Evolutionary conservation across 2,888 invertebrate genomes (phyloP).

Genomic region (Agapostemon virescens): DNA sequence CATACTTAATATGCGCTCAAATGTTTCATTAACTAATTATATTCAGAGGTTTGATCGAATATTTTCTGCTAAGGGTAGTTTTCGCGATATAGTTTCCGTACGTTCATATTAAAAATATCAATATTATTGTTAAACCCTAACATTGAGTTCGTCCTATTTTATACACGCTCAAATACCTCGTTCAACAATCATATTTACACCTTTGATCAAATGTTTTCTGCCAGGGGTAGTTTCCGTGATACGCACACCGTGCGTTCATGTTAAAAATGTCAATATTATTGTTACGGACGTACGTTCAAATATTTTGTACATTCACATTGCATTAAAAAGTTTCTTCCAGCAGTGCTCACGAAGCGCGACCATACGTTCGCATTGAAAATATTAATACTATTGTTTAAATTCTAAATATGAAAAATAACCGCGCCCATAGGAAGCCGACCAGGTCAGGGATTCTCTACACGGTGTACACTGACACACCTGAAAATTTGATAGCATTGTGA

Average conservation of each 20-base stretch:
- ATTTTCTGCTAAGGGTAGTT: too few relatives aligned
- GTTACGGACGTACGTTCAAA: too few relatives aligned
- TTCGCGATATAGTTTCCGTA: too few relatives aligned
- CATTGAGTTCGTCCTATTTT: neutral
- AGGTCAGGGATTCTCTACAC: conserved; percentile 12
- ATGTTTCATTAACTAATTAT: too few relatives aligned
- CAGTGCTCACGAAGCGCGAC: too few relatives aligned
- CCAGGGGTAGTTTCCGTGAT: rapidly evolving
- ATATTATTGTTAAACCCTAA: neutral
- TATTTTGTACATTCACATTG: too few relatives aligned
- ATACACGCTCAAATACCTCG: neutral
- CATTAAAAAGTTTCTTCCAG: too few relatives aligned
- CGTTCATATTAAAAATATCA: neutral
- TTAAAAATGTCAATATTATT: neutral
- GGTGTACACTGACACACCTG: conserved; percentile 27
- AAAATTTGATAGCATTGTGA: conserved; percentile 51
- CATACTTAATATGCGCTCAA: too few relatives aligned
- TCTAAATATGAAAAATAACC: neutral
- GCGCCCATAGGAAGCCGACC: neutral
- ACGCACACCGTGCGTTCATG: neutral
- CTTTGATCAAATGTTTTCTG: neutral
- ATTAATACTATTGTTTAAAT: neutral
- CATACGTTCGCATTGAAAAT: neutral
- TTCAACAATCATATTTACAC: neutral
- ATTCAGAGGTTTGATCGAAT: too few relatives aligned